Conservation (phyloP, 2,888 invertebrate species). For the Meiosimyza platycephala region DNA sequence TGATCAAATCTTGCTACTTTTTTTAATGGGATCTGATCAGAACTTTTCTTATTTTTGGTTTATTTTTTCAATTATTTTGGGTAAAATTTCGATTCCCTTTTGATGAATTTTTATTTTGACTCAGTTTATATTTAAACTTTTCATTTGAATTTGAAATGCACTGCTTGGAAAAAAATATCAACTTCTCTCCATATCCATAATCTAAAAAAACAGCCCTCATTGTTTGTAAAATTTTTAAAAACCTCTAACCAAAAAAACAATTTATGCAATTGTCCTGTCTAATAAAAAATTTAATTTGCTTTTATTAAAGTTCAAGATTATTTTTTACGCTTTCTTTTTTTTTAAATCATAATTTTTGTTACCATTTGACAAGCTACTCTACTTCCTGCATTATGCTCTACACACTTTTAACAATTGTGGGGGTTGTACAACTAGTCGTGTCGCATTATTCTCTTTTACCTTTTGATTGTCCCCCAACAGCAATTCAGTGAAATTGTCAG, state of each 20-base stretch:
- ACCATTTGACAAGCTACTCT: background rate
- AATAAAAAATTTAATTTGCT: conserved; percentile 21
- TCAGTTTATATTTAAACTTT: no score
- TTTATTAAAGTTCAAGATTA: background rate
- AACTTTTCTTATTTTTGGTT: no score
- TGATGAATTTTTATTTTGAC: no score
- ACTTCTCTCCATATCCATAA: no score
- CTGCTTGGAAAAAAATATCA: no score
- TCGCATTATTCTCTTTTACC: background rate
- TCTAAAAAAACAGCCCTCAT: no score
- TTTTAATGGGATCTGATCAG: no score
- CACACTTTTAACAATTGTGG: background rate
- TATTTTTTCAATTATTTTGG: no score
- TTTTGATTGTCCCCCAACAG: background rate
- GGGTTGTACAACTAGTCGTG: background rate
- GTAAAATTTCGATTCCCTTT: no score
- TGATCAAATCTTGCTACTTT: no score
- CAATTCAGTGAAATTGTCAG: no score
- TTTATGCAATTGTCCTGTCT: conserved; percentile 12
- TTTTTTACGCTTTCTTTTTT: background rate
- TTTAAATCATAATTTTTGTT: conserved; percentile 21
- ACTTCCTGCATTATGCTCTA: conserved; percentile 3
- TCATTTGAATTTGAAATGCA: no score
- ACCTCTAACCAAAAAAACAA: conserved; percentile 3
- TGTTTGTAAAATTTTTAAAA: background rate